A percentile compares a stretch with the other conserved stretches of the same genome.
Conservation (phyloP, 2,113 vertebrate species). For the Menura novaehollandiae region DNA sequence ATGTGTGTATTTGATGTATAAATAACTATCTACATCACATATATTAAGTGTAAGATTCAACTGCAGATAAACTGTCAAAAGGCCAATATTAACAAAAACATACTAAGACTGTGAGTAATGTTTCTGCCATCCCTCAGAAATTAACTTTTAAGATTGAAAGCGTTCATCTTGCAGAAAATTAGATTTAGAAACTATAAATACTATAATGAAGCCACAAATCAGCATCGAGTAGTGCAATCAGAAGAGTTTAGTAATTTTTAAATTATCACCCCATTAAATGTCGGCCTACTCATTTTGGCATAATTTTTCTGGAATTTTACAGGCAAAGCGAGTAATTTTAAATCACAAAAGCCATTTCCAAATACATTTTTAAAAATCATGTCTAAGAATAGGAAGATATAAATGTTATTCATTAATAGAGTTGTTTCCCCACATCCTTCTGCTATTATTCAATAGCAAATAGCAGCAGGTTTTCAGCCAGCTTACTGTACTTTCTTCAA, state of each 20-base stretch:
- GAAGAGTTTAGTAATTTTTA: background rate
- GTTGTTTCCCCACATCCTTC: background rate
- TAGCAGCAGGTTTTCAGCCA: background rate
- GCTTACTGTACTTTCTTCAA: background rate
- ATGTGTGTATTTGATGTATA: background rate
- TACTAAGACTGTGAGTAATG: background rate
- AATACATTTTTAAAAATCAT: background rate
- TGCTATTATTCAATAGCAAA: background rate
- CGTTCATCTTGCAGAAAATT: background rate
- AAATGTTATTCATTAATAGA: background rate
- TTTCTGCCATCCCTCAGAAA: background rate
- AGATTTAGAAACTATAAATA: constrained; percentile 24
- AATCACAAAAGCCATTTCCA: background rate
- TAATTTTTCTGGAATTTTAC: background rate
- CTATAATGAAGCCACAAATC: constrained; percentile 8
- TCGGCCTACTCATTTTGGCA: background rate
- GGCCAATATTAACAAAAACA: background rate
- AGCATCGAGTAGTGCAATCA: background rate
- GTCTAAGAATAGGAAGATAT: background rate
- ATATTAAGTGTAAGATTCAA: background rate
- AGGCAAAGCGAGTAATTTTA: background rate
- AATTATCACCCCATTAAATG: constrained; percentile 20
- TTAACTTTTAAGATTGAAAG: background rate
- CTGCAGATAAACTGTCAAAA: background rate
- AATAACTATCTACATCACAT: background rate